Evolutionary conservation across 2,888 invertebrate species (phyloP), one percentile per base, ranked within the genome.

Genomic region (Diaperis boleti): DNA sequence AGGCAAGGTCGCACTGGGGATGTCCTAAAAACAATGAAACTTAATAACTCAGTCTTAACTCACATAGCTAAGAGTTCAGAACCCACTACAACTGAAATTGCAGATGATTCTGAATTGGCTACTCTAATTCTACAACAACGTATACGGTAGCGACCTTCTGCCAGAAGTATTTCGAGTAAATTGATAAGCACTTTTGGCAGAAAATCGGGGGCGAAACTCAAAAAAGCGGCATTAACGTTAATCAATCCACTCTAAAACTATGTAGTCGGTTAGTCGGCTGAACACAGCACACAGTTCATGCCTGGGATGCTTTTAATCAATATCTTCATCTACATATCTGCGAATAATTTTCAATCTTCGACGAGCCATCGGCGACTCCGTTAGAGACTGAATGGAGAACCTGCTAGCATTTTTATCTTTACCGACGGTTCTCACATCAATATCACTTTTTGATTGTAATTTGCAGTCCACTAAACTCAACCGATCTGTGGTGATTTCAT

Each of bases 1-100:
- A 71, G 91, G 91, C 72, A 91, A 84, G 72, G 91, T 91, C 78
- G 90, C 89, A 81, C 86, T 87, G 82, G 85, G 83, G 82, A 85
- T 83, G 79, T 88, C 87, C 89, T 89, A 85, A 76, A n/a, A 88
- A 87, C 82, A 82, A 82, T 82, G 84, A 81, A 70, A 54, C 41
- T 29, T 17, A 39, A 22, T 14, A 57, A 45, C 6, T 15, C 10
- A 33, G 5, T 33, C 33, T 15, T 41, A 20, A 42, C 41, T 17
- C 41, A n/a, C 20, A n/a, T 8, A 8, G 14, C 10, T 37, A 4
- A 8, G n/a, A 31, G 3, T 13, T 39, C 14, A 15, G 15, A 39
- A 15, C 15, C 39, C 6, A 6, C 1, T 4, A 41, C 3, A 55
- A 39, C 10, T 1, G 1, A 4, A 41, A 14, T 33, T 14, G 10